A percentile compares a stretch with the other conserved stretches of the same genome.
These are phyloP conservation scores for Papilio polytes DNA, from an alignment of 1,140 invertebrate species.

Conservation along the genomic window DNA sequence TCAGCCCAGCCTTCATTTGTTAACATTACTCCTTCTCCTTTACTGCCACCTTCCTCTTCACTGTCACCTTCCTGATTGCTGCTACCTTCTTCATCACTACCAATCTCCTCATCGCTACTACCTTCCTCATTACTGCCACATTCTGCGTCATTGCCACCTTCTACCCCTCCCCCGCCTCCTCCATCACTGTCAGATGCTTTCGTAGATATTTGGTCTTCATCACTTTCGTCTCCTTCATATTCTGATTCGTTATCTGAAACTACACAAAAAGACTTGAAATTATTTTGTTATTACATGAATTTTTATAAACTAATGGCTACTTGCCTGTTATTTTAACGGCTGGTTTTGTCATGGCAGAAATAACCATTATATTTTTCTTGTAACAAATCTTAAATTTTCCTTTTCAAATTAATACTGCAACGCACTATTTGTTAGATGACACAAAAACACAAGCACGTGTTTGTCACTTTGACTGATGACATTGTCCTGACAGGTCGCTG, in stretches of 20 bases:
- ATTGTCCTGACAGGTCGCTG: background rate
- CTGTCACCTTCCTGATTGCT: constrained; percentile 37
- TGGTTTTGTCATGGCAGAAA: constrained; percentile 61
- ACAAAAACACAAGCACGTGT: constrained; percentile 15
- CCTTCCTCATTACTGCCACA: constrained; percentile 37
- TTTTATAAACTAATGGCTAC: constrained; percentile 3
- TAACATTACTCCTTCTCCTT: constrained; percentile 51
- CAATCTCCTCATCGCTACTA: constrained; percentile 36
- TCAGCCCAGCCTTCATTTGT: constrained; percentile 87
- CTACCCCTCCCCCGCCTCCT: constrained; percentile 31
- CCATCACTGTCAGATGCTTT: constrained; percentile 39
- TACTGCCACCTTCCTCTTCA: constrained; percentile 44
- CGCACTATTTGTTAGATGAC: background rate
- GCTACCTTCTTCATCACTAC: constrained; percentile 33
- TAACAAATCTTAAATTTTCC: background rate
- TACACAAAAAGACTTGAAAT: constrained; percentile 47
- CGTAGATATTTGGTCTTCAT: constrained; percentile 27
- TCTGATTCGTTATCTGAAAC: constrained; percentile 65
- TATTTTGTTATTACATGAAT: background rate
- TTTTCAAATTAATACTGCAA: background rate
- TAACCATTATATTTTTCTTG: constrained; percentile 57
- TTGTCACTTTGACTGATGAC: background rate
- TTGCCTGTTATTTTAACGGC: constrained; percentile 70
- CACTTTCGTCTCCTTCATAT: constrained; percentile 56
- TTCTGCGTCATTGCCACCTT: constrained; percentile 43